A percentile compares a stretch with the other conserved stretches of the same genome.
Evolutionary conservation across 2,797 vertebrate species (phyloP).

Genomic region (Labroides dimidiatus): DNA sequence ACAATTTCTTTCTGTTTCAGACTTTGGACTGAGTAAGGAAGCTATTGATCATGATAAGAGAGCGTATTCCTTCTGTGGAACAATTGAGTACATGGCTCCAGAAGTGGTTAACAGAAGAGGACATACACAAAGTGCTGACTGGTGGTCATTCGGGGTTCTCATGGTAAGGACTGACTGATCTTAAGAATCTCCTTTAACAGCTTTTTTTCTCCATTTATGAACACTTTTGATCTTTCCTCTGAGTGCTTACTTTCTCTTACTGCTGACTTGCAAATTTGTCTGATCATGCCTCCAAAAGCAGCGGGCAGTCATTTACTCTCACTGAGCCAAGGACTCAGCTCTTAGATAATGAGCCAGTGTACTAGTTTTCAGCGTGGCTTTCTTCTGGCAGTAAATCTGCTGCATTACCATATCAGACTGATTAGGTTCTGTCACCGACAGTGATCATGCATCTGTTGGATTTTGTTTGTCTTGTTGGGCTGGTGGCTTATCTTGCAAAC

Average conservation of each 20-base stretch:
- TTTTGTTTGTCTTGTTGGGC: constrained; percentile 51
- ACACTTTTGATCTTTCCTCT: neutral
- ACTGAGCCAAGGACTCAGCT: constrained; percentile 8
- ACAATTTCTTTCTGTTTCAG: constrained; percentile 67
- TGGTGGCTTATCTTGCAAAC: constrained; percentile 64
- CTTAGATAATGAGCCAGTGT: constrained; percentile 36
- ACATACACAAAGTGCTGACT: constrained; percentile 96
- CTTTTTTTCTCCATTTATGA: constrained; percentile 3
- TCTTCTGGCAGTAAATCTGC: constrained; percentile 50
- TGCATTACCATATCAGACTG: constrained; percentile 58
- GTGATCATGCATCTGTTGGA: constrained; percentile 53
- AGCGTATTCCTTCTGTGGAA: constrained; percentile 97
- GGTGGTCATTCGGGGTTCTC: constrained; percentile 98
- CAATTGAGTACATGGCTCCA: constrained; percentile 98
- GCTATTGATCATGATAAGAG: constrained; percentile 96
- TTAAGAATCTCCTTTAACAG: neutral
- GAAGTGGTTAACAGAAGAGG: constrained; percentile 97
- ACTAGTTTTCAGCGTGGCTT: constrained; percentile 45
- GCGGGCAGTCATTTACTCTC: constrained; percentile 11
- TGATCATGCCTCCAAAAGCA: constrained; percentile 23
- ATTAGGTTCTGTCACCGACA: constrained; percentile 61
- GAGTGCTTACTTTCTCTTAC: neutral
- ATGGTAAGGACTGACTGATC: constrained; percentile 85
- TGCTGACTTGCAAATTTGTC: constrained; percentile 10
- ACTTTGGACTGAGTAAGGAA: constrained; percentile 97